Conservation (phyloP, 2,888 invertebrate genomes). For the Pyrrhia umbra region DNA sequence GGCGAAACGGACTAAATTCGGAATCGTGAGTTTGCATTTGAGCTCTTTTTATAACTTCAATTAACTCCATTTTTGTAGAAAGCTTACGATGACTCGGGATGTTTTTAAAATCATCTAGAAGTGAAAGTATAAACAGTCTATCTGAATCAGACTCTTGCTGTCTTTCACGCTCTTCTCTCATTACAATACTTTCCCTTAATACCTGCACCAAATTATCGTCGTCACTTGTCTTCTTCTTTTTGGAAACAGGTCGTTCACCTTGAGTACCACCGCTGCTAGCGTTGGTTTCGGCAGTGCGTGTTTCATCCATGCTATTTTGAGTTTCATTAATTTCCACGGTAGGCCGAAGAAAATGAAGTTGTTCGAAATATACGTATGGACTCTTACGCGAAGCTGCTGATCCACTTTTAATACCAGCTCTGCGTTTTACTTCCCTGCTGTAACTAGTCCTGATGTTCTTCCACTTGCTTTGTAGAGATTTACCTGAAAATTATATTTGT, state of each 20-base stretch:
- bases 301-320: conserved; percentile 60
- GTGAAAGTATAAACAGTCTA: conserved; percentile 61
- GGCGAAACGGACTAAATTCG: conserved; percentile 55
- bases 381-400: conserved; percentile 59
- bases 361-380: conserved; percentile 60
- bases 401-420: conserved; percentile 62
- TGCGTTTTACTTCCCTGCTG: conserved; percentile 62
- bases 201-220: conserved; percentile 61
- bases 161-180: conserved; percentile 63
- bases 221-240: conserved; percentile 63
- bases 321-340: conserved; percentile 61
- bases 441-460: conserved; percentile 65
- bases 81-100: conserved; percentile 64
- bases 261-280: conserved; percentile 47
- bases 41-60: conserved; percentile 65
- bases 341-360: conserved; percentile 64
- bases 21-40: conserved; percentile 61
- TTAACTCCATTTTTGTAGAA: conserved; percentile 65
- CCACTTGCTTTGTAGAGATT: conserved; percentile 63
- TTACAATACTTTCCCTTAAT: conserved; percentile 64
- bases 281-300: conserved; percentile 59
- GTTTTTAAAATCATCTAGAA: conserved; percentile 63
- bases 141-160: conserved; percentile 63
- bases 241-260: conserved; percentile 62
- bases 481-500: conserved; percentile 63